phyloP scores from a whole-genome alignment of 2,888 invertebrate species.

The Synergus gifuensis region DNA sequence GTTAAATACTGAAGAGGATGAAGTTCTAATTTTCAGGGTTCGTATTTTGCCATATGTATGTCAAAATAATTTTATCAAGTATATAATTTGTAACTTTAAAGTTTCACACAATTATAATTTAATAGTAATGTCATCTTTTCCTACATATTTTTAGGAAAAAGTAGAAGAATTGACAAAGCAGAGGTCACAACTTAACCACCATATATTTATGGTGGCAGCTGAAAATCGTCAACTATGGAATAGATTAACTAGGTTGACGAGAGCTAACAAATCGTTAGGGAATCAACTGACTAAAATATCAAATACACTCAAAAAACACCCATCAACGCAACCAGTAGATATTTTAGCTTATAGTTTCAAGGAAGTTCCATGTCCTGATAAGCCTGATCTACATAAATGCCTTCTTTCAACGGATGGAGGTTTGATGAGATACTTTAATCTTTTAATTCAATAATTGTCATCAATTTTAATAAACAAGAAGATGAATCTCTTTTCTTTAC shows the following conservation, averaged over 20 bases:
- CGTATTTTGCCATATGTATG: conserved; percentile 23
- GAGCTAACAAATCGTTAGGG: conserved; percentile 80
- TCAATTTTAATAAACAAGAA: not conserved
- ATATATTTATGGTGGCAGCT: conserved; percentile 88
- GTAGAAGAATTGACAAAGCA: conserved; percentile 86
- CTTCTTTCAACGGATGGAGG: conserved; percentile 57
- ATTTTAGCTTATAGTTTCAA: conserved; percentile 65
- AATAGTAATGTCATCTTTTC: conserved; percentile 36
- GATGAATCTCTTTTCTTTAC: conserved; percentile 38
- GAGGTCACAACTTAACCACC: conserved; percentile 87
- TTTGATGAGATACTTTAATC: conserved; percentile 50
- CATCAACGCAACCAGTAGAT: conserved; percentile 65
- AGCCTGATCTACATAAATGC: conserved; percentile 56
- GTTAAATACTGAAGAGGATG: conserved; percentile 57
- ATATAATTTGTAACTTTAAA: conserved; percentile 12
- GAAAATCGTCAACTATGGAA: conserved; percentile 91
- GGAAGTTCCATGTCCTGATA: conserved; percentile 57
- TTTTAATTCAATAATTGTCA: not conserved
- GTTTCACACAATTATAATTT: not conserved
- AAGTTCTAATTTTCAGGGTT: conserved; percentile 62
- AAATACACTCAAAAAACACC: conserved; percentile 78
- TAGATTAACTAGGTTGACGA: conserved; percentile 83
- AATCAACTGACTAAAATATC: conserved; percentile 79
- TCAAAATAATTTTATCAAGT: not conserved
- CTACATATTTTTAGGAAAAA: conserved; percentile 80